phyloP scores from a whole-genome alignment of 2,888 invertebrate species.

The Campopleginae sp. region DNA sequence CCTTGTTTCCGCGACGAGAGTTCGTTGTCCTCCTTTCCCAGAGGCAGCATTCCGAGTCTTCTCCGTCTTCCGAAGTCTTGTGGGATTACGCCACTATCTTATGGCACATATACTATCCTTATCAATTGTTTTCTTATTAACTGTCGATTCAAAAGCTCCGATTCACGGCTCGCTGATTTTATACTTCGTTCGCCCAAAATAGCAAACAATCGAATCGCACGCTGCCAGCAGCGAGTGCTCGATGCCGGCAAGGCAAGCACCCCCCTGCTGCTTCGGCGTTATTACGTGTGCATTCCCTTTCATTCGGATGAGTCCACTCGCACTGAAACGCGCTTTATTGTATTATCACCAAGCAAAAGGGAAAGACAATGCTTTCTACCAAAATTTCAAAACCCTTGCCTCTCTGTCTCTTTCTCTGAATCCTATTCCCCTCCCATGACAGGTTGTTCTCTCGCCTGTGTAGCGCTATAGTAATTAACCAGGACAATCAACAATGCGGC shows the following conservation, averaged over 20 bases:
- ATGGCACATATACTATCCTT: constrained; percentile 31
- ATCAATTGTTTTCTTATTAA: constrained; percentile 49
- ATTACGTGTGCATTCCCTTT: constrained; percentile 32
- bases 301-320: constrained; percentile 32
- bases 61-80: constrained; percentile 1
- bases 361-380: constrained; percentile 61
- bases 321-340: constrained; percentile 7
- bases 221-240: constrained; percentile 23
- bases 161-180: constrained; percentile 42
- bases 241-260: constrained; percentile 51
- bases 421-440: constrained; percentile 48
- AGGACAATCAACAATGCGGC: constrained; percentile 80
- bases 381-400: constrained; percentile 48
- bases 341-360: constrained; percentile 37
- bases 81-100: constrained; percentile 21
- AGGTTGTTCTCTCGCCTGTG: constrained; percentile 49
- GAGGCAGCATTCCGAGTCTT: constrained; percentile 22
- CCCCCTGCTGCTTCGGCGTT: constrained; percentile 28
- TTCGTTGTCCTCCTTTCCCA: constrained; percentile 42
- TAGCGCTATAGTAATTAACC: constrained; percentile 78
- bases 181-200: constrained; percentile 4
- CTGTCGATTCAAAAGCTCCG: constrained; percentile 22
- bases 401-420: constrained; percentile 22
- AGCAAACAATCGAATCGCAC: constrained; percentile 38
- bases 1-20: constrained; percentile 40